These are phyloP conservation scores for Amphiura filiformis DNA, from an alignment of 35 echinoderm and acorn worm species.

Conservation along the genomic window DNA sequence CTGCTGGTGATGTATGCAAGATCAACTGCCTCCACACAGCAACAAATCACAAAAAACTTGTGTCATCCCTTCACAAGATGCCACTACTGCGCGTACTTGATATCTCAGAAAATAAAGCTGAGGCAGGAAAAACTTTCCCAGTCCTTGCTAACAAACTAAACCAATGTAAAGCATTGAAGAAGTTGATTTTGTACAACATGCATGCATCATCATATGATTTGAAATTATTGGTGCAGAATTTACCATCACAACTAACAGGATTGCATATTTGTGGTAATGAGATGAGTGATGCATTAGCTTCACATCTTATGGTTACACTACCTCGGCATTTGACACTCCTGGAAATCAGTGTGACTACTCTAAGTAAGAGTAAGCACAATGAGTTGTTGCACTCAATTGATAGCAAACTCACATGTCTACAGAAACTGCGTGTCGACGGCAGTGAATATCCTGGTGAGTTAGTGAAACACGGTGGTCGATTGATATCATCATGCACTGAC, in stretches of 20 bases:
- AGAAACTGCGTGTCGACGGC: too few relatives aligned
- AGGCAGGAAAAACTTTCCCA: not conserved
- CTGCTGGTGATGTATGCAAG: not conserved
- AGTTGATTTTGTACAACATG: not conserved
- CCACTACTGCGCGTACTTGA: not conserved
- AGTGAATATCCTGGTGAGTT: too few relatives aligned
- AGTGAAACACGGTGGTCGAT: too few relatives aligned
- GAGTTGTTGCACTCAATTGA: not conserved
- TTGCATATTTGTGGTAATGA: not conserved
- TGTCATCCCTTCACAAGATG: not conserved
- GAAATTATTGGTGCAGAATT: not conserved
- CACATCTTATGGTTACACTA: not conserved
- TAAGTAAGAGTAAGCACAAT: too few relatives aligned
- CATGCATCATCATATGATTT: not conserved
- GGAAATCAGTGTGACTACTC: not conserved
- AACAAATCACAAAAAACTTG: not conserved
- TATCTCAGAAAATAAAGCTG: not conserved
- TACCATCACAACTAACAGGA: not conserved
- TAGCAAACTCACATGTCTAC: too few relatives aligned
- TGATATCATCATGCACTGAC: too few relatives aligned
- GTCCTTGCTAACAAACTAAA: not conserved
- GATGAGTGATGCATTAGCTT: not conserved
- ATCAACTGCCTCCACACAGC: not conserved
- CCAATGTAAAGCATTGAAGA: not conserved
- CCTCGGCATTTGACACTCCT: not conserved